Percentiles rank a stretch among this genome's conserved stretches.
These are phyloP conservation scores for Drosophila equinoxialis DNA, from an alignment of 1,140 invertebrate genomes.

Conservation along the genomic window DNA sequence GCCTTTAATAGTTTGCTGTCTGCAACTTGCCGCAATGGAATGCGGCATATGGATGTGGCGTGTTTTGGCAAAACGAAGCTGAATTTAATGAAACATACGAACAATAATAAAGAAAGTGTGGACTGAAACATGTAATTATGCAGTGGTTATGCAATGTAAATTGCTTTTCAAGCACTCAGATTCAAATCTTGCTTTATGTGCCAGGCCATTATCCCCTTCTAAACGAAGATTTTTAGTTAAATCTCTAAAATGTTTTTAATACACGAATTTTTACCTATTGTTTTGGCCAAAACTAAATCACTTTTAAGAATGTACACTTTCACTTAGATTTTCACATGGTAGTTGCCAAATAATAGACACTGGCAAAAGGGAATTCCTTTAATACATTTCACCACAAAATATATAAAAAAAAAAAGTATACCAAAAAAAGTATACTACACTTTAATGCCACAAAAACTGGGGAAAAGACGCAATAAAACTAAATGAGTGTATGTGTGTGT, in stretches of 20 bases:
- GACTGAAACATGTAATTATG: constrained; percentile 76
- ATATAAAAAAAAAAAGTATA: background rate
- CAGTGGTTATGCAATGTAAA: constrained; percentile 43
- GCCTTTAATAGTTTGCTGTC: constrained; percentile 77
- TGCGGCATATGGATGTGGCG: constrained; percentile 56
- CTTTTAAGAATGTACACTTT: background rate
- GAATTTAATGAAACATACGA: constrained; percentile 66
- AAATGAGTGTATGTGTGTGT: constrained; percentile 53
- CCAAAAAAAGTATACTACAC: background rate
- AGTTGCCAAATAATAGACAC: background rate
- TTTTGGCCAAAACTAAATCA: background rate
- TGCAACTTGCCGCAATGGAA: constrained; percentile 58
- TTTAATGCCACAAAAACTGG: constrained; percentile 50
- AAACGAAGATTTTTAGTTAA: no score
- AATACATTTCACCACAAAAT: background rate
- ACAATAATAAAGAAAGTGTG: constrained; percentile 39
- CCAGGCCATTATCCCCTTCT: no score
- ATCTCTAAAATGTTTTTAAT: background rate
- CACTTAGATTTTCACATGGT: background rate
- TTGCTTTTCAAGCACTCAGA: constrained; percentile 31
- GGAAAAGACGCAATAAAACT: constrained; percentile 62
- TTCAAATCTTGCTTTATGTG: background rate
- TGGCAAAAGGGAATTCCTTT: background rate
- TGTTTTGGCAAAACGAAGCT: constrained; percentile 56
- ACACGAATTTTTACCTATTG: background rate